Conservation (phyloP, 1,140 invertebrate genomes). For the Drosophila murphyi region DNA sequence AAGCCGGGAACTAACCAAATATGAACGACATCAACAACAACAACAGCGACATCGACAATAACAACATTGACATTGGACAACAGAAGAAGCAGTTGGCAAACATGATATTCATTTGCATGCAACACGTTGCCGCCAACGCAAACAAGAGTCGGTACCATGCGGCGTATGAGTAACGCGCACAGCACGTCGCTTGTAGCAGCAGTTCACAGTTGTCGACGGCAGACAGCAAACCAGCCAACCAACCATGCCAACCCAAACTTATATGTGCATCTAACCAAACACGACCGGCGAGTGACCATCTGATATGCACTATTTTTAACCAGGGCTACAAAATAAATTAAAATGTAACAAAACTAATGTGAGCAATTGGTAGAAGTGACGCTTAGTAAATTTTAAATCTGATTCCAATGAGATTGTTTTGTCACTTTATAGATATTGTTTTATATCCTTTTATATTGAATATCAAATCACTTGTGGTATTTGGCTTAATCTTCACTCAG, state of each 20-base stretch:
- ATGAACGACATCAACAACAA: constrained; percentile 41
- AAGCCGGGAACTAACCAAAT: constrained; percentile 32
- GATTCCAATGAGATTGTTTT: too few species aligned
- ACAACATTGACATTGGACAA: background rate
- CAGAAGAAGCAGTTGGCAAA: constrained; percentile 10
- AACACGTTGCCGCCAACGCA: constrained; percentile 71
- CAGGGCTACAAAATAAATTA: constrained; percentile 27
- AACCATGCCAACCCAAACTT: constrained; percentile 35
- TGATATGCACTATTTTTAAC: constrained; percentile 18
- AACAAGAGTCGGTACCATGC: constrained; percentile 36
- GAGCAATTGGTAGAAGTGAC: too few species aligned
- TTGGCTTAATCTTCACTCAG: too few species aligned
- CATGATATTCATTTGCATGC: constrained; percentile 77
- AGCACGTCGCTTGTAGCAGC: constrained; percentile 46
- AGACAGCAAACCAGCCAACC: constrained; percentile 43
- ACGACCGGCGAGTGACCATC: constrained; percentile 39
- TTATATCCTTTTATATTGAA: too few species aligned
- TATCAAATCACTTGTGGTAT: too few species aligned
- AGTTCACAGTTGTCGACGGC: constrained; percentile 11
- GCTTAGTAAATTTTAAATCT: too few species aligned
- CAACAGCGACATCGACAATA: constrained; percentile 4
- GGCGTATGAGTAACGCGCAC: constrained; percentile 59
- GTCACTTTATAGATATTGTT: too few species aligned
- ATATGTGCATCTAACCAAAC: constrained; percentile 67
- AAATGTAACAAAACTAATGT: background rate